Evolutionary conservation across 2,888 invertebrate species (phyloP).

Genomic region (Leptinotarsa peninsularis): DNA sequence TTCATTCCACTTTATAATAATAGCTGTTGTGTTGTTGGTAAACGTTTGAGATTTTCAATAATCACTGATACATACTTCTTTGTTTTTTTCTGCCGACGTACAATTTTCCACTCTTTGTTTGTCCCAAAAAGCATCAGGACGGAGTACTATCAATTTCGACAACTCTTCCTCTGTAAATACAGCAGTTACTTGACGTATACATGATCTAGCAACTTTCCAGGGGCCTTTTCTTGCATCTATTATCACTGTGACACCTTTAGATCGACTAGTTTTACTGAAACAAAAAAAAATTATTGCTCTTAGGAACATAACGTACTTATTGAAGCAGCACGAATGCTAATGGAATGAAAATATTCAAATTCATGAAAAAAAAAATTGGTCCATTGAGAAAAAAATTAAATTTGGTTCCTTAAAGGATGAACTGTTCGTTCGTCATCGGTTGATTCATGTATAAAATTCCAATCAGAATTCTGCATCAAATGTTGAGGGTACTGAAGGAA

Average conservation of each 20-base stretch:
- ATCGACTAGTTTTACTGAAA: conserved; percentile 68
- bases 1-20: too few species aligned
- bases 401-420: too few species aligned
- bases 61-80: conserved; percentile 66
- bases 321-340: too few species aligned
- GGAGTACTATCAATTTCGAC: conserved; percentile 71
- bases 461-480: too few species aligned
- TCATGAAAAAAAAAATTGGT: too few species aligned
- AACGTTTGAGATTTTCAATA: neutral
- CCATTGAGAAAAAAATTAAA: too few species aligned
- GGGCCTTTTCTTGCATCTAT: conserved; percentile 75
- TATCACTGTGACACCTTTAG: conserved; percentile 72
- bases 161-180: conserved; percentile 63
- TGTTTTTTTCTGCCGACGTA: conserved; percentile 72
- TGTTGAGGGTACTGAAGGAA: too few species aligned
- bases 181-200: conserved; percentile 71
- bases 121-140: conserved; percentile 82
- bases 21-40: too few species aligned
- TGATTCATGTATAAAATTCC: too few species aligned
- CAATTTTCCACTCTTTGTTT: conserved; percentile 79
- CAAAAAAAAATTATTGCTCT: conserved; percentile 16
- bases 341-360: too few species aligned
- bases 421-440: too few species aligned
- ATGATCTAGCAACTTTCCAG: conserved; percentile 73
- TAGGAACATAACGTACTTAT: neutral